phyloP scores from a whole-genome alignment of 1,140 invertebrate species.

The Apolygus lucorum region DNA sequence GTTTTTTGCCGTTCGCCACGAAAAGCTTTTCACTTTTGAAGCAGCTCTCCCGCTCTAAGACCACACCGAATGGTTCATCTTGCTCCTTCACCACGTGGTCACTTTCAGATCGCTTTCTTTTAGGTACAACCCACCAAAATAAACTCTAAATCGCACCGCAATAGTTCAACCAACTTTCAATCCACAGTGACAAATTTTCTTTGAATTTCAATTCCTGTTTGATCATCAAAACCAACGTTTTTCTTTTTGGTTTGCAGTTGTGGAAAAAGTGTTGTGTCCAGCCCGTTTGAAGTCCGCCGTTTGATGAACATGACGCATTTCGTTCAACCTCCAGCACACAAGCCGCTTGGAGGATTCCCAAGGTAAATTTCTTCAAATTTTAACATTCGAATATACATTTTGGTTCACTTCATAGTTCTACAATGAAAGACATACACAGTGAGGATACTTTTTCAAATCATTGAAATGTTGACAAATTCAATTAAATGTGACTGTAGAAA shows the following conservation, averaged over 20 bases:
- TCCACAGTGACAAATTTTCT: neutral
- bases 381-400: no score
- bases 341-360: neutral
- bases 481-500: no score
- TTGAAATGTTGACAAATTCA: no score
- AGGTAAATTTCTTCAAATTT: neutral
- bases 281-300: neutral
- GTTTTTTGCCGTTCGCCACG: no score
- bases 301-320: conserved; percentile 7
- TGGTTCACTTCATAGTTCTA: no score
- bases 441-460: no score
- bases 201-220: neutral
- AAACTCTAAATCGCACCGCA: neutral
- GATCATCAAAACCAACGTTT: neutral
- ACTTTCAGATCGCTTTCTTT: neutral
- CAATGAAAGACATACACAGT: no score
- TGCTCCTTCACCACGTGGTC: neutral
- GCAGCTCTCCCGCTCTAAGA: no score
- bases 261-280: conserved; percentile 9
- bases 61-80: neutral
- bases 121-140: neutral
- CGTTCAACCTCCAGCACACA: conserved; percentile 14
- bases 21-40: no score
- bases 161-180: neutral
- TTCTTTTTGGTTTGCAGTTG: neutral